Percentiles rank a stretch among this genome's conserved stretches.
These are phyloP conservation scores for Amphiprion ocellaris DNA, from an alignment of 2,113 vertebrate species.

Conservation along the genomic window DNA sequence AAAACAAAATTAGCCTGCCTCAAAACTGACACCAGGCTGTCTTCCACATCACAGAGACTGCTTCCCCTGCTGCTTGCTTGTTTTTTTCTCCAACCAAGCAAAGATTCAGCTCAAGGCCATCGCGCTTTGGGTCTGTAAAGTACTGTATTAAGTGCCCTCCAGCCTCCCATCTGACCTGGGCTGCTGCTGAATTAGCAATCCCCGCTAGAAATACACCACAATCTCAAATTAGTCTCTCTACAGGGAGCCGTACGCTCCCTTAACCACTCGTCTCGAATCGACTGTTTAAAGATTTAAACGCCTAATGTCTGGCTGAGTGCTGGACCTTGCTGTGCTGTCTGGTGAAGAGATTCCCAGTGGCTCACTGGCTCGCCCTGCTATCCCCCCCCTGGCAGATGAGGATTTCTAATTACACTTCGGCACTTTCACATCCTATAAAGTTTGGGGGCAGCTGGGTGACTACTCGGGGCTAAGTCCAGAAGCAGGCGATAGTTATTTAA, in stretches of 20 bases:
- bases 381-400: conserved; percentile 31
- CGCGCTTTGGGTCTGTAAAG: conserved; percentile 21
- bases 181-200: conserved; percentile 68
- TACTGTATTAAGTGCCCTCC: conserved; percentile 53
- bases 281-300: conserved; percentile 67
- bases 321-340: conserved; percentile 54
- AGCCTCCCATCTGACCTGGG: conserved; percentile 55
- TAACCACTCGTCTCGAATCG: conserved; percentile 54
- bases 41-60: conserved; percentile 37
- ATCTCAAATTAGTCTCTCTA: conserved; percentile 58
- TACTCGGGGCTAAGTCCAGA: conserved; percentile 5
- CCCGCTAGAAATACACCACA: conserved; percentile 39
- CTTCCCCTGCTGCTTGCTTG: conserved; percentile 3
- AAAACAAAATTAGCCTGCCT: conserved; percentile 35
- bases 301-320: conserved; percentile 53
- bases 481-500: neutral
- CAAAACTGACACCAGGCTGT: conserved; percentile 34
- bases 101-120: conserved; percentile 22
- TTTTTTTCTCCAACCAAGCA: neutral
- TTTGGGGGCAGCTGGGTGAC: neutral
- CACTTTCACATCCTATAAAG: conserved; percentile 52
- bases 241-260: conserved; percentile 34
- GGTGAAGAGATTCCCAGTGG: conserved; percentile 39
- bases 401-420: conserved; percentile 66
- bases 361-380: neutral